Base-by-base conservation (phyloP, 2,797 vertebrate species). In the Rhynchotus rufescens region DNA sequence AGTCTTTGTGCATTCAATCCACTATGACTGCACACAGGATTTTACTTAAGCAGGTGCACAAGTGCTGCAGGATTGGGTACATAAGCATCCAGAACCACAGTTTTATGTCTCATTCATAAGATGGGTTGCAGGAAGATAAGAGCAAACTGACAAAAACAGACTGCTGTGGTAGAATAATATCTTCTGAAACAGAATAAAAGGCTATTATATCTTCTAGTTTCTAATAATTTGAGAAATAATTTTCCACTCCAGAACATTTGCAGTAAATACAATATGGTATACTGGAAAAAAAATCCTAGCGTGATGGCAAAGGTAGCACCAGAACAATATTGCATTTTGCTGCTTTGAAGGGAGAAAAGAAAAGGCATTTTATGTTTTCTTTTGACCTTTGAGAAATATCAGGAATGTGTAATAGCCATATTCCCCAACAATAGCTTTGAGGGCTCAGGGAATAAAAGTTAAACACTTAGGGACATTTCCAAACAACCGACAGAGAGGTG, bases 331-430 rank as follows among this genome's bases (percentile, higher is more conserved):
- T 83, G 80, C 86, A 61, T 89, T 91, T 93, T 74, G 26, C 75
- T 74, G 93, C 51, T 71, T 88, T 88, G 82, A 92, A 92, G 75
- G 90, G 49, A 68, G 78, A 80, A 91, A 84, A 94, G 90, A 94
- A 81, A 80, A 83, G 90, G 68, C 89, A 83, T 79, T 86, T 95
- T 97, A 96, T 94, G 92, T 97, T 97, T 95, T 88, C 92, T 92
- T 94, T 93, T 94, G 95, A 95, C 95, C 96, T 97, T 97, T 97
- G 88, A 91, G 92, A 96, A 97, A 92, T 92, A 96, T 76, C 92
- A 95, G 95, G 94, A 96, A 89, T 95, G 87, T 96, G 79, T 94
- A 96, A 96, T 90, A 96, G 83, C 90, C 84, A 78, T 82, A 92
- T 71, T 92, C 89, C 62, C 83, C 57, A 84, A 87, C 62, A 77